Conservation (phyloP, 2,797 vertebrate species). For the Brachyrhaphis roseni region DNA sequence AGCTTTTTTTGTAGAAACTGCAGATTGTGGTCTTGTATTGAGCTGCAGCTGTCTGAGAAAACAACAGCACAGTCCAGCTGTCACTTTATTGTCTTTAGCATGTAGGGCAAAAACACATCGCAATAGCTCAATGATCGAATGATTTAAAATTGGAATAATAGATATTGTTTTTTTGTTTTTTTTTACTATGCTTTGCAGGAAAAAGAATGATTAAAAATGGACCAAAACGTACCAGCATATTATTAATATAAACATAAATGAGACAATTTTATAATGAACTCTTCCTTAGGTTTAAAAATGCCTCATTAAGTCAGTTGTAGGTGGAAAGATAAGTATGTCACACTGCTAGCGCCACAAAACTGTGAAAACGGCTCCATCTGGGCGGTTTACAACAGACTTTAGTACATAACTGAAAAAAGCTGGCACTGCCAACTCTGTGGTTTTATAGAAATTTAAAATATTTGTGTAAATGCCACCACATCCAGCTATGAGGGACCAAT, state of each 20-base stretch:
- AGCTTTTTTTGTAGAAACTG: constrained; percentile 2
- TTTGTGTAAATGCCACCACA: background rate
- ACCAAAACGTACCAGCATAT: background rate
- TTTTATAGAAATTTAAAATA: background rate
- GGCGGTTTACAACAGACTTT: background rate
- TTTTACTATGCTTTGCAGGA: background rate
- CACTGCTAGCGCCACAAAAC: background rate
- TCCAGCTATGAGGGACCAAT: background rate
- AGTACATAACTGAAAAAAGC: background rate
- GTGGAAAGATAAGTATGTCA: background rate
- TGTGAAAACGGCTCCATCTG: background rate
- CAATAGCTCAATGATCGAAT: constrained; percentile 2
- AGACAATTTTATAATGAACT: background rate
- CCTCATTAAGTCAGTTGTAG: background rate
- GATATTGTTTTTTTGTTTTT: background rate
- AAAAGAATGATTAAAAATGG: background rate
- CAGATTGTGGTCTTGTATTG: background rate
- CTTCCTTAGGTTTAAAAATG: background rate
- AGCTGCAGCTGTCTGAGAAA: constrained; percentile 16
- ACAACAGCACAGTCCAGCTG: constrained; percentile 13
- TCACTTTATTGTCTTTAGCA: background rate
- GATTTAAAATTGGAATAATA: background rate
- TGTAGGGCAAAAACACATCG: background rate
- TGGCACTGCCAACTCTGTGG: background rate
- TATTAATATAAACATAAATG: background rate